phyloP scores from a whole-genome alignment of 1,140 invertebrate species.

The Cotesia chilonis region DNA sequence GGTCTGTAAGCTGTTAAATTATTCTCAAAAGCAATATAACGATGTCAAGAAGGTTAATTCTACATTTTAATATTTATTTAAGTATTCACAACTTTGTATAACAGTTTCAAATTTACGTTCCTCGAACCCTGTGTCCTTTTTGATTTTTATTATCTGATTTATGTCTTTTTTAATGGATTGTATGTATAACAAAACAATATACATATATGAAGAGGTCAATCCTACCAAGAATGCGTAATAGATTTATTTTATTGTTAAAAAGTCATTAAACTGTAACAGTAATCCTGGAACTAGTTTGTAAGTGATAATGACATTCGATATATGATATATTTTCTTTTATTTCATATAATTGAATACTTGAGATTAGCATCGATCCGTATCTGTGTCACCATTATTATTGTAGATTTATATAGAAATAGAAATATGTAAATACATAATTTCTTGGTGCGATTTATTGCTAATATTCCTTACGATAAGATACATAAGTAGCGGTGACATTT shows the following conservation, averaged over 20 bases:
- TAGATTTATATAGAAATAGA: slow-evolving; percentile 8
- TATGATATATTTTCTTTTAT: neutral
- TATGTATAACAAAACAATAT: neutral
- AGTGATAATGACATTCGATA: slow-evolving; percentile 34
- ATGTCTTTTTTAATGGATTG: too few species aligned
- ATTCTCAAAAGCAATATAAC: too few species aligned
- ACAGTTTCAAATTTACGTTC: too few species aligned
- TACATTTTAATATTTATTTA: too few species aligned
- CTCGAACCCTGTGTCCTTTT: slow-evolving; percentile 13
- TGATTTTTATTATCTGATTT: slow-evolving; percentile 2
- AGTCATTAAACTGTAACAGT: too few species aligned
- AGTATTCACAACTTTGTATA: too few species aligned
- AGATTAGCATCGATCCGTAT: slow-evolving; percentile 12
- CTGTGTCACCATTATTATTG: slow-evolving; percentile 23
- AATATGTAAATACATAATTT: too few species aligned
- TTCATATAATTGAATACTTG: neutral
- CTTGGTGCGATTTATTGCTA: slow-evolving; percentile 25
- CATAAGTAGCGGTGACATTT: too few species aligned
- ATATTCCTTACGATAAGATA: slow-evolving; percentile 5
- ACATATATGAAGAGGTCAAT: slow-evolving; percentile 1
- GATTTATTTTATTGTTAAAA: too few species aligned
- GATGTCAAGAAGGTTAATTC: too few species aligned
- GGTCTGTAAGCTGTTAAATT: too few species aligned
- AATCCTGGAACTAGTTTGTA: slow-evolving; percentile 22
- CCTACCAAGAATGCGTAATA: neutral